Percentiles rank a stretch among this genome's conserved stretches.
Conservation (phyloP, 2,888 invertebrate species). For the Neoitamus cyanurus region DNA sequence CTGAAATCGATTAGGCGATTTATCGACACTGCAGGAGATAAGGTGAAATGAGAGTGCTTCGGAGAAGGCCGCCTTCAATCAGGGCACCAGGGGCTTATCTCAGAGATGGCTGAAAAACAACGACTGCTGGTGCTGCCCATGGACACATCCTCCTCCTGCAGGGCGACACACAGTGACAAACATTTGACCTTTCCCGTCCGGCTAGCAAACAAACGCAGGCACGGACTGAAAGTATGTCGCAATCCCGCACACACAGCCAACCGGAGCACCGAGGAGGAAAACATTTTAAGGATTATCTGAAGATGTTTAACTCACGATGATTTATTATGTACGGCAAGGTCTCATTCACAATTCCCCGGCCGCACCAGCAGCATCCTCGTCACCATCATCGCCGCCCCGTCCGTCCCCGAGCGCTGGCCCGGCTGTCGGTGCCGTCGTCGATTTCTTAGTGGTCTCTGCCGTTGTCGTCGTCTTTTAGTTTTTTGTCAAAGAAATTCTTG, state of each 20-base stretch:
- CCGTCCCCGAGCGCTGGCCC: not conserved
- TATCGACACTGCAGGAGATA: not conserved
- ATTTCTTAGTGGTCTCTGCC: not conserved
- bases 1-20: not conserved
- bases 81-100: not conserved
- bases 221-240: not conserved
- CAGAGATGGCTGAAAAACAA: not conserved
- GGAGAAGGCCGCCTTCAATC: not conserved
- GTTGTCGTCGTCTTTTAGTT: not conserved
- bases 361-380: not conserved
- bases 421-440: not conserved
- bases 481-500: constrained; percentile 34
- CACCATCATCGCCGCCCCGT: not conserved
- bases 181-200: not conserved
- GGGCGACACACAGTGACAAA: not conserved
- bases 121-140: not conserved
- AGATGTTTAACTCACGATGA: constrained; percentile 15
- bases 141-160: not conserved
- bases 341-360: constrained; percentile 10
- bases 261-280: not conserved
- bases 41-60: not conserved
- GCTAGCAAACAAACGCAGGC: not conserved
- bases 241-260: not conserved
- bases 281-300: not conserved
- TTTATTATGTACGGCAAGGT: constrained; percentile 9